Conservation (phyloP, 2,113 vertebrate genomes). For the Forbesichthys papilliferus region DNA sequence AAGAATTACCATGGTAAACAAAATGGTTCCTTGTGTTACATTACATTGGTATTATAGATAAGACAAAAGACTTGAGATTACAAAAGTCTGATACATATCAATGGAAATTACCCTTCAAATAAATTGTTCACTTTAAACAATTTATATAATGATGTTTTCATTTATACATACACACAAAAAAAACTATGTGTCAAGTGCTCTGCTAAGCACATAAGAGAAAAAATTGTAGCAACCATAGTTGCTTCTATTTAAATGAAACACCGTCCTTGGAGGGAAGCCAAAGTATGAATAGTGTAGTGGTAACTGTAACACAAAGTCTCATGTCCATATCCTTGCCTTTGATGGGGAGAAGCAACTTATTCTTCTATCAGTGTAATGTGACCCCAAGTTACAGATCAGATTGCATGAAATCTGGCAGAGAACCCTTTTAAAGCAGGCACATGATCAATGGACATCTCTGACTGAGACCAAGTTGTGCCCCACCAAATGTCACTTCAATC, state of each 20-base stretch:
- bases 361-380: conserved; percentile 16
- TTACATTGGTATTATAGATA: too few species aligned
- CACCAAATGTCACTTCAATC: conserved; percentile 44
- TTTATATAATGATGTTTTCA: conserved; percentile 7
- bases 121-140: conserved; percentile 11
- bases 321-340: conserved; percentile 1
- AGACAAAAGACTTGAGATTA: too few species aligned
- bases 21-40: too few species aligned
- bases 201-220: neutral
- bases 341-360: conserved; percentile 6
- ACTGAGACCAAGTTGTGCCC: conserved; percentile 26
- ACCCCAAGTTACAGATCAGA: conserved; percentile 10
- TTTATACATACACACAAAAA: conserved; percentile 19
- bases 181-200: neutral
- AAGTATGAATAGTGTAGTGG: neutral
- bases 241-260: conserved; percentile 5
- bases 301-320: neutral
- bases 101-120: conserved; percentile 11
- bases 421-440: conserved; percentile 26
- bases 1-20: too few species aligned
- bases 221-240: neutral
- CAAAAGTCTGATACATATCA: neutral
- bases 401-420: conserved; percentile 14
- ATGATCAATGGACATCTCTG: neutral
- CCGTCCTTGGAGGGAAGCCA: neutral